Percentiles rank a stretch among this genome's conserved stretches.
phyloP scores from a whole-genome alignment of 2,113 vertebrate genomes.

The Anoplopoma fimbria region DNA sequence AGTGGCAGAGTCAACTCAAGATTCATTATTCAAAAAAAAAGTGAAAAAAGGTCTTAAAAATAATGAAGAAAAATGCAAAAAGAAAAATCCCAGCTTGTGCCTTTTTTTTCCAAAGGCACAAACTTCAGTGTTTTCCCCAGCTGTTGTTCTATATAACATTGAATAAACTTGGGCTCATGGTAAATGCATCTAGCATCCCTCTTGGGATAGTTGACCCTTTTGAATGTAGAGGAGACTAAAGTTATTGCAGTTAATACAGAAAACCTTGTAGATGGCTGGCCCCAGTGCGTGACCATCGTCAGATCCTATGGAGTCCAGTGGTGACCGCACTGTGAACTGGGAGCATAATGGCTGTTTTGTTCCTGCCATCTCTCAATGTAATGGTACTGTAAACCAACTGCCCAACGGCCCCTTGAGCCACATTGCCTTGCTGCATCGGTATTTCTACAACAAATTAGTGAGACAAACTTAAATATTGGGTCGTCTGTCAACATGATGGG shows the following conservation, averaged over 20 bases:
- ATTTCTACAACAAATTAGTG: conserved; percentile 83
- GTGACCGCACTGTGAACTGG: conserved; percentile 75
- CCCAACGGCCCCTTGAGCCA: conserved; percentile 69
- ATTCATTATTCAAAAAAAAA: neutral
- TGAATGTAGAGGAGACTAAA: neutral
- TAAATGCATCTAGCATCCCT: neutral
- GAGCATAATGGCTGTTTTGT: conserved; percentile 80
- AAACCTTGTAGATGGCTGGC: neutral
- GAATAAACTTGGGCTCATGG: neutral
- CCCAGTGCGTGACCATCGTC: conserved; percentile 13
- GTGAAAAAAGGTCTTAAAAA: neutral
- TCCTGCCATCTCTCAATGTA: conserved; percentile 79
- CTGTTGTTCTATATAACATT: neutral
- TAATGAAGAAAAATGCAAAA: neutral
- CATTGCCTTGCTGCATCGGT: conserved; percentile 69
- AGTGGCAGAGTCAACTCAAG: no score
- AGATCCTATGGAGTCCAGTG: conserved; percentile 37
- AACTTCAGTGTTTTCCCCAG: neutral
- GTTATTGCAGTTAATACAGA: neutral
- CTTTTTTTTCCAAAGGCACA: neutral
- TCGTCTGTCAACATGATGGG: conserved; percentile 92
- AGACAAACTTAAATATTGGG: conserved; percentile 89
- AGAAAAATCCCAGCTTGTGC: neutral
- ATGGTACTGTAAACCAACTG: conserved; percentile 80
- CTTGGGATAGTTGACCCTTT: neutral